Evolutionary conservation across 2,888 invertebrate species (phyloP).

Genomic region (Drosophila paramelanica): DNA sequence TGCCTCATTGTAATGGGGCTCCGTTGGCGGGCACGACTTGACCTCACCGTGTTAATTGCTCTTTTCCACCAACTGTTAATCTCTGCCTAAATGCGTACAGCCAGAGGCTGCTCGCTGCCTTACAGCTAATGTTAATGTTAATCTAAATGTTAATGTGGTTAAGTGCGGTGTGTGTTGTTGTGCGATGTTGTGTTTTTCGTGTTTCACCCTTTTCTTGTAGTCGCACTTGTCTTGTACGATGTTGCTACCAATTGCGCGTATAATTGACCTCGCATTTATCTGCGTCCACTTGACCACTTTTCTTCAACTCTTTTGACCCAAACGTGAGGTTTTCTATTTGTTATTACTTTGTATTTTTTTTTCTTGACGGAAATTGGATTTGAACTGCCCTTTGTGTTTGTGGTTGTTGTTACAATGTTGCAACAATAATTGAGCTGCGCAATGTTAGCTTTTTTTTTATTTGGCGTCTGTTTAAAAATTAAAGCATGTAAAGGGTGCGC

Average conservation of each 20-base stretch:
- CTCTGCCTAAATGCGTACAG: constrained; percentile 57
- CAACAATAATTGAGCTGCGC: constrained; percentile 30
- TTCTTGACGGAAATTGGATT: constrained; percentile 41
- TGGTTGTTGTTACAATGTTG: constrained; percentile 22
- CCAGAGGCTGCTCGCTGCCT: constrained; percentile 31
- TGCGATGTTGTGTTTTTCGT: background rate
- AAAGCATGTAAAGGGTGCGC: constrained; percentile 10
- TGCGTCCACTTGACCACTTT: constrained; percentile 42
- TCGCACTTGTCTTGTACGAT: constrained; percentile 30
- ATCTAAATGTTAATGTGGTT: constrained; percentile 45
- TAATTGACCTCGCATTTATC: constrained; percentile 64
- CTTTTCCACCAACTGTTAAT: constrained; percentile 62
- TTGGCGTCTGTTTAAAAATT: background rate
- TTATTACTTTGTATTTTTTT: no score
- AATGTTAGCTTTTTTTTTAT: constrained; percentile 1
- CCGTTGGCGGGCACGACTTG: constrained; percentile 65
- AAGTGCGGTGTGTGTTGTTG: constrained; percentile 5
- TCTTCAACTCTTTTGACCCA: constrained; percentile 21
- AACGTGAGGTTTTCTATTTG: constrained; percentile 25
- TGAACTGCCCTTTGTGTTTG: constrained; percentile 12
- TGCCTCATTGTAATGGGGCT: constrained; percentile 50
- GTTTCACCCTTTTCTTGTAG: constrained; percentile 41
- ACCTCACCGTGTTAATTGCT: constrained; percentile 71
- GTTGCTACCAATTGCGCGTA: constrained; percentile 58
- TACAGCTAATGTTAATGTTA: constrained; percentile 35